Conservation (phyloP, 2,797 vertebrate genomes). For the Lutjanus campechanus region DNA sequence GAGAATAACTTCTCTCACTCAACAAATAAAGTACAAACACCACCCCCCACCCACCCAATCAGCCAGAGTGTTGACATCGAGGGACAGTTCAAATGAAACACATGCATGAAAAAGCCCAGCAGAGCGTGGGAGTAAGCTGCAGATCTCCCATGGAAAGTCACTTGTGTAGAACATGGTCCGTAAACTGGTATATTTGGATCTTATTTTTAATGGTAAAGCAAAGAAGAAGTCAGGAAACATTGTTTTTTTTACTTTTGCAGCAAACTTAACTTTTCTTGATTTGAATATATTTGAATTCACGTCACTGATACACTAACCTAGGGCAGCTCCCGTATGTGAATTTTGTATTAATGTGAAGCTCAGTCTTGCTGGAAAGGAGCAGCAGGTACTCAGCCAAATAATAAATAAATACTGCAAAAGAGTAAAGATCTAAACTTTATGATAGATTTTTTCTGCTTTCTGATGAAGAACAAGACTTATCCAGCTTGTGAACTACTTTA, state of each 20-base stretch:
- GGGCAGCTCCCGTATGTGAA: slow-evolving; percentile 21
- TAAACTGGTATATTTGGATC: slow-evolving; percentile 30
- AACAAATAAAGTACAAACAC: slow-evolving; percentile 71
- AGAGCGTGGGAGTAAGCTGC: slow-evolving; percentile 58
- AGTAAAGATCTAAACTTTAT: not conserved
- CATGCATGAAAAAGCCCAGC: slow-evolving; percentile 60
- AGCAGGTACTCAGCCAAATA: slow-evolving; percentile 1
- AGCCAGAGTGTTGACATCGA: slow-evolving; percentile 66
- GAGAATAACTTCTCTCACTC: slow-evolving; percentile 76
- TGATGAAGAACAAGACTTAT: not conserved
- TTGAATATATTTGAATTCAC: slow-evolving; percentile 62
- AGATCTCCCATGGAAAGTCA: slow-evolving; percentile 54
- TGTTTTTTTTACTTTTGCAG: slow-evolving; percentile 40
- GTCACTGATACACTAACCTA: slow-evolving; percentile 18
- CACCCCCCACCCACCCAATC: slow-evolving; percentile 47
- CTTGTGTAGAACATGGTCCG: slow-evolving; percentile 55
- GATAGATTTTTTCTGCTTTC: slow-evolving; percentile 3
- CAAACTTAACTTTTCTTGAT: slow-evolving; percentile 40
- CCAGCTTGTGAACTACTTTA: not conserved
- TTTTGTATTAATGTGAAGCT: slow-evolving; percentile 37
- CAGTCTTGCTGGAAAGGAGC: slow-evolving; percentile 17
- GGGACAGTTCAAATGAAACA: slow-evolving; percentile 71
- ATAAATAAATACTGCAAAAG: slow-evolving; percentile 7
- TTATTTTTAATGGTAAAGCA: slow-evolving; percentile 24
- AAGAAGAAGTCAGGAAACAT: slow-evolving; percentile 19